phyloP scores from a whole-genome alignment of 2,797 vertebrate genomes.

The Pipistrellus nathusii region DNA sequence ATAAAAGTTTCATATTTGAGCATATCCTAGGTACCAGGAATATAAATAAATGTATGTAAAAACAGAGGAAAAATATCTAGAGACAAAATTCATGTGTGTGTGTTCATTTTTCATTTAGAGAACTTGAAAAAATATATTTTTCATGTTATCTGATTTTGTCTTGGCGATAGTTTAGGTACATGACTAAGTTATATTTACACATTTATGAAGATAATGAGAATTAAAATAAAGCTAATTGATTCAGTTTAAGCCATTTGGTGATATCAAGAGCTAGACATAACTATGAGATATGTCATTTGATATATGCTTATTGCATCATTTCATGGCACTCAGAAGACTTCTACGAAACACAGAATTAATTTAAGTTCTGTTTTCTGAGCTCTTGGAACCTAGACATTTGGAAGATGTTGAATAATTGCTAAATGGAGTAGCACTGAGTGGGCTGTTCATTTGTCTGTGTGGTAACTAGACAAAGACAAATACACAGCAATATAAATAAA shows the following conservation, averaged over 20 bases:
- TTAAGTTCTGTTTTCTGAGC: neutral
- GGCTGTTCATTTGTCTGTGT: neutral
- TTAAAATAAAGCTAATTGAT: constrained; percentile 32
- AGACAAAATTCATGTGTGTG: neutral
- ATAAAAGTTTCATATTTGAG: neutral
- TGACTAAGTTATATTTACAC: neutral
- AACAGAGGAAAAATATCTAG: neutral
- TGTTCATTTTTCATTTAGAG: constrained; percentile 12
- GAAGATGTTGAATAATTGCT: neutral
- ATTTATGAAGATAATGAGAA: neutral
- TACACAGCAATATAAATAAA: neutral
- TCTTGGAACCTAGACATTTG: neutral
- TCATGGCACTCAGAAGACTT: neutral
- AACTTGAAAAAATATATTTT: neutral
- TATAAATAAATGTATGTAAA: constrained; percentile 3
- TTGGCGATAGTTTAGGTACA: neutral
- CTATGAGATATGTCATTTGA: neutral
- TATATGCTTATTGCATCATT: neutral
- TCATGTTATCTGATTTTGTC: neutral
- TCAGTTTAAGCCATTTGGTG: neutral
- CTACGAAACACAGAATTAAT: neutral
- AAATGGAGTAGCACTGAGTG: neutral
- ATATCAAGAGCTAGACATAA: constrained; percentile 2
- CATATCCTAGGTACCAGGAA: neutral
- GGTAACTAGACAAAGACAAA: neutral